Evolutionary conservation across 2,888 invertebrate species (phyloP).

Genomic region (Sphinx pinastri): DNA sequence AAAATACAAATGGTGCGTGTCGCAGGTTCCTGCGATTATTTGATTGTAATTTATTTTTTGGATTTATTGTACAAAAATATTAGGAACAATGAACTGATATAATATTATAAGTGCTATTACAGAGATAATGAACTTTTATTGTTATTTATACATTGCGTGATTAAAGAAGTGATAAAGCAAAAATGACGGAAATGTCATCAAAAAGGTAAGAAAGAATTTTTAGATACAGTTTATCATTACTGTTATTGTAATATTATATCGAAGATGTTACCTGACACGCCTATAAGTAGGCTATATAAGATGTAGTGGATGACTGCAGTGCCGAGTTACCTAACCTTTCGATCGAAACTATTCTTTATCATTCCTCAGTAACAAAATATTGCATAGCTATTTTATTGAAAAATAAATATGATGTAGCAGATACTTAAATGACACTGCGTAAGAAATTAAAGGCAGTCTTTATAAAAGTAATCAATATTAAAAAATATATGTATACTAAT

Average conservation of each 20-base stretch:
- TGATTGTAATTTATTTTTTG: constrained; percentile 28
- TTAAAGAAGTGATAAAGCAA: constrained; percentile 53
- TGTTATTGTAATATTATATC: not conserved
- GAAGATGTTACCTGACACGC: constrained; percentile 27
- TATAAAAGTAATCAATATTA: not conserved
- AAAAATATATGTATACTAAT: not conserved
- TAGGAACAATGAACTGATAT: constrained; percentile 41
- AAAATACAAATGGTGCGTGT: constrained; percentile 24
- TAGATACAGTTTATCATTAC: not conserved
- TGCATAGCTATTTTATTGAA: not conserved
- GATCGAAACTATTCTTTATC: constrained; percentile 12
- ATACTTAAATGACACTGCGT: not conserved
- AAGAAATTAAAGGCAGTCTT: not conserved
- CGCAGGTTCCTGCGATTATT: constrained; percentile 10
- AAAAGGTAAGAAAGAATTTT: constrained; percentile 73
- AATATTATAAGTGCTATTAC: constrained; percentile 36
- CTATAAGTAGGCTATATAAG: constrained; percentile 6
- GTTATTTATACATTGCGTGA: constrained; percentile 48
- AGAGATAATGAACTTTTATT: constrained; percentile 60
- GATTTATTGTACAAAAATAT: constrained; percentile 34
- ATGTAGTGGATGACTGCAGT: constrained; percentile 19
- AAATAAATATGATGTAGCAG: not conserved
- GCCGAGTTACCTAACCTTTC: constrained; percentile 17
- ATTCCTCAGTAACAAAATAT: constrained; percentile 2
- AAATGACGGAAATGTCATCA: constrained; percentile 80